Evolutionary conservation across 2,113 vertebrate genomes (phyloP).

Genomic region (Sylvilagus bachmani): DNA sequence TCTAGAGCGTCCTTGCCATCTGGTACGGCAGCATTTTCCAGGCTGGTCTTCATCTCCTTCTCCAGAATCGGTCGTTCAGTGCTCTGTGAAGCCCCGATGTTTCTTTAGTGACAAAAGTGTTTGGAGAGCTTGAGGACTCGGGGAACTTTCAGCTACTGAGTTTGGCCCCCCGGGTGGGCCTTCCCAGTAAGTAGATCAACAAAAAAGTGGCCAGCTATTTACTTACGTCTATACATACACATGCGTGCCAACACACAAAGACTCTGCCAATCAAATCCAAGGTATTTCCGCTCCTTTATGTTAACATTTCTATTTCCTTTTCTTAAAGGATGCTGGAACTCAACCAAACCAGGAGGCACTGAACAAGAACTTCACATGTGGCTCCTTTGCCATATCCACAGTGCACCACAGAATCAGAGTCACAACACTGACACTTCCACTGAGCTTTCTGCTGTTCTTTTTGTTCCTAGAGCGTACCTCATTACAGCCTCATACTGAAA

Average conservation of each 20-base stretch:
- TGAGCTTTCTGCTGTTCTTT: not conserved
- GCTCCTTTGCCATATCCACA: not conserved
- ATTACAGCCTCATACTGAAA: not conserved
- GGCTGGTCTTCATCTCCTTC: not conserved
- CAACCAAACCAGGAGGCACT: not conserved
- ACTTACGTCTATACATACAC: rapidly evolving
- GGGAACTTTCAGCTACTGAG: not conserved
- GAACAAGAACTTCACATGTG: not conserved
- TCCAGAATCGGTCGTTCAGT: not conserved
- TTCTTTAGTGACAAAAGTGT: not conserved
- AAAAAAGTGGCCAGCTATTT: not conserved
- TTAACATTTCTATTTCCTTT: not conserved
- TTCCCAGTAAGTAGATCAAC: not conserved
- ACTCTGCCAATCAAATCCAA: not conserved
- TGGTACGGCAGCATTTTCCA: not conserved
- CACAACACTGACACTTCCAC: not conserved
- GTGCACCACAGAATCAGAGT: not conserved
- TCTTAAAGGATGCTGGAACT: not conserved
- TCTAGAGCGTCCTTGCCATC: too few species aligned
- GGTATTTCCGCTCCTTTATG: not conserved
- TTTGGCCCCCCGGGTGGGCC: not conserved
- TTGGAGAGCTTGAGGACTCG: not conserved
- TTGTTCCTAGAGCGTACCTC: not conserved
- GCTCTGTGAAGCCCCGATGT: not conserved
- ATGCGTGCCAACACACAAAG: too few species aligned